Base-by-base conservation (phyloP, 1,140 invertebrate species). In the Drosophila bipectinata region DNA sequence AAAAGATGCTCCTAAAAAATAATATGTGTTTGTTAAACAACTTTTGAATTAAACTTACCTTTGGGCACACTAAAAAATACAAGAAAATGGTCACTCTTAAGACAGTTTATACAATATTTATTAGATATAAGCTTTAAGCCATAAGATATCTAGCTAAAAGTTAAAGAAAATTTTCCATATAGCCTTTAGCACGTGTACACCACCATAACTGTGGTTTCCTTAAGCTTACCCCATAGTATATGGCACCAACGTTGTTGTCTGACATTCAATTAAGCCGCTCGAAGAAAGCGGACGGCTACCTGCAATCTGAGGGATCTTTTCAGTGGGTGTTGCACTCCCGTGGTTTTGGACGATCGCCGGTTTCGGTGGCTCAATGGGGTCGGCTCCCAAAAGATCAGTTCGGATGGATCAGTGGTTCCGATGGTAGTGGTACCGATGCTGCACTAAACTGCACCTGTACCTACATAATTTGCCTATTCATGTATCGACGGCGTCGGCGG, bases 401-500 rank as follows among this genome's bases (percentile, higher is more conserved):
- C 6, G 26, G 26, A 28, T 34, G 32, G 34, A 34, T 5, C 8
- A 37, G 34, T 37, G 34, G 34, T n/a, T 37, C 34, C 3, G 34
- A 37, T 41, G 39, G 39, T 39, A 1, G 3, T 9, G 10, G 37
- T 39, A 1, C 18, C 15, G 34, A 18, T 28, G 45, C 28, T 59
- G 59, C 59, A 56, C 32, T 24, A 15, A 37, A 53, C 53, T 82
- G 77, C 72, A 82, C 80, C 81, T 84, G 80, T 84, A 69, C 26
- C 26, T 37, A 37, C 68, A 61, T 77, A 80, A 84, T 84, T 81
- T 84, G 77, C 81, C 81, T 85, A 85, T 80, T 85, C 81, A 84
- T 62, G 81, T 54, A 74, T 60, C 74, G 48, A 67, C 55, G 26
- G 72, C 72, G 54, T 32, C 49, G 66, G 62, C 72, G 72, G 24